phyloP scores from a whole-genome alignment of 2,888 invertebrate genomes.

The Aphidius colemani region DNA sequence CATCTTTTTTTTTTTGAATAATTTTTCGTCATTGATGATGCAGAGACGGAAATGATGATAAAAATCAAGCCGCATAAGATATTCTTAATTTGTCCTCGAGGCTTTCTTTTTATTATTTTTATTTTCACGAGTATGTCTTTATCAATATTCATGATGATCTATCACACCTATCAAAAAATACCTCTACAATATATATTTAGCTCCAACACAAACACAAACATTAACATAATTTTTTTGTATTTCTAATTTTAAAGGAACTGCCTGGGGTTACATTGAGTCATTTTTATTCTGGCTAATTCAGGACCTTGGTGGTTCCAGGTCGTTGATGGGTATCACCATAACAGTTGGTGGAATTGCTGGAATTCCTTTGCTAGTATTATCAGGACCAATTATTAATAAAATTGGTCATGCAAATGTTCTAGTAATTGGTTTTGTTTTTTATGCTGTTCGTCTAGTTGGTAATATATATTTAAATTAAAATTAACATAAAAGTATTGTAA shows the following conservation, averaged over 20 bases:
- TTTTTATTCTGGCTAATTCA: conserved; percentile 81
- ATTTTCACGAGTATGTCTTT: no score
- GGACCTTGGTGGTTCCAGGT: conserved; percentile 75
- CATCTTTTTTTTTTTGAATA: background rate
- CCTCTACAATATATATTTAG: no score
- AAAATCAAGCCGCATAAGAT: no score
- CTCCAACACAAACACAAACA: no score
- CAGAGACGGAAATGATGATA: background rate
- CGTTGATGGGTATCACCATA: conserved; percentile 80
- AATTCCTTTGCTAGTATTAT: conserved; percentile 75
- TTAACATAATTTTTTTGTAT: no score
- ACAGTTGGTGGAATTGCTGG: conserved; percentile 79
- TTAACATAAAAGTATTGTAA: conserved; percentile 2
- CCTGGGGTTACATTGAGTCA: conserved; percentile 84
- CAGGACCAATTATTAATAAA: conserved; percentile 74
- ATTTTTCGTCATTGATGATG: background rate
- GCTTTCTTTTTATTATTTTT: no score
- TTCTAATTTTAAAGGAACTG: conserved; percentile 66
- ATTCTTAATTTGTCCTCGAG: no score
- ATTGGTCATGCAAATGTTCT: conserved; percentile 79
- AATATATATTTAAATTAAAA: conserved; percentile 36
- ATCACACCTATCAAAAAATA: background rate
- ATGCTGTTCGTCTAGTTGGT: conserved; percentile 74
- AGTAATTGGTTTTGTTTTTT: conserved; percentile 77
- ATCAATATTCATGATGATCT: no score